Evolutionary conservation across 2,888 invertebrate genomes (phyloP).

Genomic region (Tineola bisselliella): DNA sequence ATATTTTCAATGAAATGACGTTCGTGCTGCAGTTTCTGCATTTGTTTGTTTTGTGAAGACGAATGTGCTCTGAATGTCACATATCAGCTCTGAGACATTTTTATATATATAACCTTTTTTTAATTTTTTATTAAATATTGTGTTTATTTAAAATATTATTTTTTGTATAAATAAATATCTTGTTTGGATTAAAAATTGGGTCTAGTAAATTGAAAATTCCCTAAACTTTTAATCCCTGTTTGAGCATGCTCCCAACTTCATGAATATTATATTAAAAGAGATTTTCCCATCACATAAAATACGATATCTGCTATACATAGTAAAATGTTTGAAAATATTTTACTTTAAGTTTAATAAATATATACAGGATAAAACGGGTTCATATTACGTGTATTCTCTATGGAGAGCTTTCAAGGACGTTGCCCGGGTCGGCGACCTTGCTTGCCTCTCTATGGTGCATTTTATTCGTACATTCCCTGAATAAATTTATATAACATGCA

Average conservation of each 20-base stretch:
- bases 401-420: constrained; percentile 8
- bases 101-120: not conserved
- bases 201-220: too few relatives aligned
- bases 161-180: not conserved
- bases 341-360: not conserved
- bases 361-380: not conserved
- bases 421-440: not conserved
- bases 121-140: not conserved
- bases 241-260: too few relatives aligned
- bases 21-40: not conserved
- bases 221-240: too few relatives aligned
- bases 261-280: too few relatives aligned
- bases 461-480: not conserved
- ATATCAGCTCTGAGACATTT: not conserved
- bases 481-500: not conserved
- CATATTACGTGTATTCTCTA: not conserved
- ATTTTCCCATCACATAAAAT: too few relatives aligned
- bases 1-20: not conserved
- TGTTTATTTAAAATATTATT: not conserved
- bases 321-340: too few relatives aligned
- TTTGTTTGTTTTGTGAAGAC: not conserved
- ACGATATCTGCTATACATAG: too few relatives aligned
- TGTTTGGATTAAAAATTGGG: too few relatives aligned
- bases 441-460: not conserved
- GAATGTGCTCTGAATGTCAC: not conserved